phyloP scores from a whole-genome alignment of 2,113 vertebrate genomes.

The Corydoras maculifer region DNA sequence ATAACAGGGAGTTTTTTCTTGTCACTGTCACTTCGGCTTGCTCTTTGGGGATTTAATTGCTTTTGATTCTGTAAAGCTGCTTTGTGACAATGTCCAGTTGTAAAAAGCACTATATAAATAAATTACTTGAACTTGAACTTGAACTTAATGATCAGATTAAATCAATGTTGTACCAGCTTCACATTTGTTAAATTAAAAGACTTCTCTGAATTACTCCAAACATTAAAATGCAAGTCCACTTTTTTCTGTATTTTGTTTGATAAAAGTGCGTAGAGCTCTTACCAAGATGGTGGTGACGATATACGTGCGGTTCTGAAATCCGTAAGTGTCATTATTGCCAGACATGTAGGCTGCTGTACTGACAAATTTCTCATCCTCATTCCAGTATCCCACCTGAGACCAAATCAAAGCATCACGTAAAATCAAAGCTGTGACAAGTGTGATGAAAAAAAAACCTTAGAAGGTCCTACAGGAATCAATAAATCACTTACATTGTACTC shows the following conservation, averaged over 20 bases:
- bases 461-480: background rate
- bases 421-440: background rate
- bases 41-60: no score
- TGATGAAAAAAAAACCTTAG: background rate
- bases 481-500: background rate
- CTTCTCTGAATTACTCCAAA: no score
- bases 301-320: conserved; percentile 90
- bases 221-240: background rate
- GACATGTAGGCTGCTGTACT: conserved; percentile 75
- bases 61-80: no score
- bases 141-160: no score
- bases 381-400: conserved; percentile 92
- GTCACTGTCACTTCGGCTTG: no score
- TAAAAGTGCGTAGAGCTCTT: conserved; percentile 49
- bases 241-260: background rate
- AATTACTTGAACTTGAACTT: no score
- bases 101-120: no score
- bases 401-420: conserved; percentile 13
- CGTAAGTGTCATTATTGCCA: conserved; percentile 78
- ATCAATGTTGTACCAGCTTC: no score
- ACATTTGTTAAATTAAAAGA: no score
- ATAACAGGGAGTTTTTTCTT: no score
- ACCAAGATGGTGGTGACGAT: conserved; percentile 97
- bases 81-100: no score
- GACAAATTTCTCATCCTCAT: conserved; percentile 92